Percentiles rank a stretch among this genome's conserved stretches.
Conservation (phyloP, 2,888 invertebrate genomes). For the Arctia plantaginis region DNA sequence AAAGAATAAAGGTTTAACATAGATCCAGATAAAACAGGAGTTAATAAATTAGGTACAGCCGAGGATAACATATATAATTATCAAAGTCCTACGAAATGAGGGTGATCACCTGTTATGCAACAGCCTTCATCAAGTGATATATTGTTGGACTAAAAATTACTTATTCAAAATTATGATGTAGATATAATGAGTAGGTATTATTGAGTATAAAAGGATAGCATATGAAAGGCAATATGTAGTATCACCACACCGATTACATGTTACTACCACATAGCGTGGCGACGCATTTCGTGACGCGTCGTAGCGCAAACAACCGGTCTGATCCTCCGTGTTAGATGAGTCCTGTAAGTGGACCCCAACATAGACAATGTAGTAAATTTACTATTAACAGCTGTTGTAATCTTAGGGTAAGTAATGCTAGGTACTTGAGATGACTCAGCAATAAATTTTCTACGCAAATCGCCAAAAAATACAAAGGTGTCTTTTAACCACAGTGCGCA, state of each 20-base stretch:
- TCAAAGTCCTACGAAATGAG: background rate
- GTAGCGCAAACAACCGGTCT: background rate
- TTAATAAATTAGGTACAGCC: background rate
- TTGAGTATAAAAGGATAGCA: no score
- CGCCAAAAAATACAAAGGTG: slow-evolving; percentile 16
- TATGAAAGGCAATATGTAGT: no score
- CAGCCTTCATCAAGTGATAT: no score
- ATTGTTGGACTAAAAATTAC: no score
- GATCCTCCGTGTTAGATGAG: background rate
- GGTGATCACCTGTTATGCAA: background rate
- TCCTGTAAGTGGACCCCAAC: background rate
- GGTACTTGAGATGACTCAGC: slow-evolving; percentile 9
- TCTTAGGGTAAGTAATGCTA: slow-evolving; percentile 3
- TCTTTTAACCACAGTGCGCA: slow-evolving; percentile 16
- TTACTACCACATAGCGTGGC: background rate
- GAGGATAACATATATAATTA: background rate
- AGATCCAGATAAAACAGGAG: background rate
- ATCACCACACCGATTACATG: background rate
- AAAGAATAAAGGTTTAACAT: background rate
- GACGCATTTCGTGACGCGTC: background rate
- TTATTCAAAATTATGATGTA: no score
- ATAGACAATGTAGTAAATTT: background rate
- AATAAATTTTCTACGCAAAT: slow-evolving; percentile 17
- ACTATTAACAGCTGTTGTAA: slow-evolving; percentile 8
- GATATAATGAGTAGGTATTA: no score